Conservation (phyloP, 2,113 vertebrate species). For the Gobio gobio region DNA sequence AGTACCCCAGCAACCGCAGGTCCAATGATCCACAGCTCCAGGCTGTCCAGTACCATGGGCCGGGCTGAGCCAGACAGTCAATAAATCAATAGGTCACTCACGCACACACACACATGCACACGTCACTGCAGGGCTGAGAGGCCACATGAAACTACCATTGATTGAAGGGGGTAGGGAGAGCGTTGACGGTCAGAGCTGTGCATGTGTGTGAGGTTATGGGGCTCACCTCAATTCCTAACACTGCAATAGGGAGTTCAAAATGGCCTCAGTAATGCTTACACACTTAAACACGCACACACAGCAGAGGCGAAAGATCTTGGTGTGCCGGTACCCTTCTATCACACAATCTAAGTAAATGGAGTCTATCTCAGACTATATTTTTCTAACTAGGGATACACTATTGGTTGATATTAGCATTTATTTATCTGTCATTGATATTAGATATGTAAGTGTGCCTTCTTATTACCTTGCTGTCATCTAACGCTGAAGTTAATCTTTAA, state of each 20-base stretch:
- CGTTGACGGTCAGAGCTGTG: conserved; percentile 58
- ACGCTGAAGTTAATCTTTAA: neutral
- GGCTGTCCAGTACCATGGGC: conserved; percentile 75
- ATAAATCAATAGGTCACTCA: conserved; percentile 84
- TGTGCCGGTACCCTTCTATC: conserved; percentile 69
- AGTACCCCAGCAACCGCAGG: conserved; percentile 42
- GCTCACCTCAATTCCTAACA: conserved; percentile 45
- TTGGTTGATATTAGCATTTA: neutral
- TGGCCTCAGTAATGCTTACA: conserved; percentile 18
- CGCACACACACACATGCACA: conserved; percentile 4
- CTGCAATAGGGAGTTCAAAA: conserved; percentile 44
- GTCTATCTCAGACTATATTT: conserved; percentile 19
- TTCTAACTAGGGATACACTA: neutral
- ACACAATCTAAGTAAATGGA: conserved; percentile 52
- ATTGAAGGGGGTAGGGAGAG: conserved; percentile 76
- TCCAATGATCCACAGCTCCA: conserved; percentile 55
- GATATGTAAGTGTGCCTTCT: neutral
- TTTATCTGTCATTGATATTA: neutral
- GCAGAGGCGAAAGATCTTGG: conserved; percentile 62
- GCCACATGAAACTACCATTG: conserved; percentile 84
- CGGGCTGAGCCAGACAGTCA: conserved; percentile 69
- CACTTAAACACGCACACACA: conserved; percentile 31
- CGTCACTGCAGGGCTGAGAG: conserved; percentile 79
- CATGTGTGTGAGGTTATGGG: conserved; percentile 66
- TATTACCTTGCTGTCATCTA: neutral